Percentiles rank a stretch among this genome's conserved stretches.
Evolutionary conservation across 2,113 vertebrate genomes (phyloP).

Genomic region (Serilophus lunatus): DNA sequence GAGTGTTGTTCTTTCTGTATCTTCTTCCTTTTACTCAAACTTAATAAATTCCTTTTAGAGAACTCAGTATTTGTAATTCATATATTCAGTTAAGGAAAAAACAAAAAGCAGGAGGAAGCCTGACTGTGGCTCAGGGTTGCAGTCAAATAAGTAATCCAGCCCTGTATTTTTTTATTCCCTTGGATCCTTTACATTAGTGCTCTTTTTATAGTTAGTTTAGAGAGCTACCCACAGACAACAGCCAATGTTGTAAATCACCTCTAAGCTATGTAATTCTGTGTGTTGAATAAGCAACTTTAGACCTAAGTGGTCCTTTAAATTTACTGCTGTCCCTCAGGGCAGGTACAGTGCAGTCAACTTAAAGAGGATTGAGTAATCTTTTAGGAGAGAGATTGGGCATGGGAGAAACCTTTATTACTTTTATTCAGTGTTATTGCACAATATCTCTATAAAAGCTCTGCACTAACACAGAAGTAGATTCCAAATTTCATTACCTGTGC

Average conservation of each 20-base stretch:
- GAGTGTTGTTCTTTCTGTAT: not conserved
- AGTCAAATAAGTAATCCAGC: not conserved
- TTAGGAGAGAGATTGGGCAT: not conserved
- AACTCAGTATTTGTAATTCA: not conserved
- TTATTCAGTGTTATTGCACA: not conserved
- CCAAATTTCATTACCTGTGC: conserved; percentile 76
- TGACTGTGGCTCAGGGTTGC: not conserved
- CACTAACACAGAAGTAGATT: not conserved
- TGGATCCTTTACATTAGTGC: not conserved
- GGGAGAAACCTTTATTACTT: not conserved
- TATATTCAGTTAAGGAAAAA: not conserved
- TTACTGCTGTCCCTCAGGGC: not conserved
- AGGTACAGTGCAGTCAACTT: not conserved
- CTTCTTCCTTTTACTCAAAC: not conserved
- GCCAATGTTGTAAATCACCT: not conserved
- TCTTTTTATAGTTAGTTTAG: not conserved
- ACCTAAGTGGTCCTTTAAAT: not conserved
- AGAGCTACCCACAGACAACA: not conserved
- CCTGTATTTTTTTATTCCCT: not conserved
- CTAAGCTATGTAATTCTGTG: not conserved
- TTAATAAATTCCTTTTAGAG: not conserved
- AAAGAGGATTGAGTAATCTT: not conserved
- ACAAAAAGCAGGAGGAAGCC: not conserved
- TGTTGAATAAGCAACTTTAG: not conserved
- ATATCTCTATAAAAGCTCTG: not conserved